phyloP scores from a whole-genome alignment of 2,113 vertebrate species.

The Eupsittula cactorum region DNA sequence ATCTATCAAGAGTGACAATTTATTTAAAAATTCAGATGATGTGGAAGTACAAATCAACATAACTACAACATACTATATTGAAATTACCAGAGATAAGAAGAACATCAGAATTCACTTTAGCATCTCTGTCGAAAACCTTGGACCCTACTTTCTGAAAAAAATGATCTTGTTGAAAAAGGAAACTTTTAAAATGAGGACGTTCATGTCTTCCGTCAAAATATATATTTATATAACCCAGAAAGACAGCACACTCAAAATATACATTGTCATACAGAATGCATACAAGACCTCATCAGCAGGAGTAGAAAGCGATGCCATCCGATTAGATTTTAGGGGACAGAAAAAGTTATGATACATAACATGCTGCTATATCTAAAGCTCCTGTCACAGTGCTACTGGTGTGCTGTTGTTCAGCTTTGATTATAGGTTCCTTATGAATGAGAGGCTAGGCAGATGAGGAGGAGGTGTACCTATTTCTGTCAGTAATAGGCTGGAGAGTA shows the following conservation, averaged over 20 bases:
- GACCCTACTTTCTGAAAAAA: not conserved
- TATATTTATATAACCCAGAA: not conserved
- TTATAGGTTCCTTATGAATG: not conserved
- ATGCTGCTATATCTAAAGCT: conserved; percentile 48
- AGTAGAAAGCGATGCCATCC: not conserved
- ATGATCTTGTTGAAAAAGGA: not conserved
- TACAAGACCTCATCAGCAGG: not conserved
- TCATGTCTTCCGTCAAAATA: not conserved
- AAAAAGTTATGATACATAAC: conserved; percentile 17
- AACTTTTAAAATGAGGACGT: not conserved
- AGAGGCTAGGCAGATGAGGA: not conserved
- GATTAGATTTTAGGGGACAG: not conserved
- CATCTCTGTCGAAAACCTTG: not conserved
- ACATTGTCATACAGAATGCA: not conserved
- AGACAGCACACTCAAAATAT: not conserved
- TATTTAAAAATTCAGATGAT: not conserved
- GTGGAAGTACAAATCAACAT: not conserved
- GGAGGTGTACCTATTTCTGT: not conserved
- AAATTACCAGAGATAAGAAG: not conserved
- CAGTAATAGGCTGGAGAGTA: not conserved
- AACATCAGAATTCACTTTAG: not conserved
- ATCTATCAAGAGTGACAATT: not conserved
- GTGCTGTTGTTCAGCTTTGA: conserved; percentile 31
- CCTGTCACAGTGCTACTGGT: conserved; percentile 48
- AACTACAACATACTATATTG: not conserved